Conservation (phyloP, 2,113 vertebrate genomes). For the Baryphthengus martii region DNA sequence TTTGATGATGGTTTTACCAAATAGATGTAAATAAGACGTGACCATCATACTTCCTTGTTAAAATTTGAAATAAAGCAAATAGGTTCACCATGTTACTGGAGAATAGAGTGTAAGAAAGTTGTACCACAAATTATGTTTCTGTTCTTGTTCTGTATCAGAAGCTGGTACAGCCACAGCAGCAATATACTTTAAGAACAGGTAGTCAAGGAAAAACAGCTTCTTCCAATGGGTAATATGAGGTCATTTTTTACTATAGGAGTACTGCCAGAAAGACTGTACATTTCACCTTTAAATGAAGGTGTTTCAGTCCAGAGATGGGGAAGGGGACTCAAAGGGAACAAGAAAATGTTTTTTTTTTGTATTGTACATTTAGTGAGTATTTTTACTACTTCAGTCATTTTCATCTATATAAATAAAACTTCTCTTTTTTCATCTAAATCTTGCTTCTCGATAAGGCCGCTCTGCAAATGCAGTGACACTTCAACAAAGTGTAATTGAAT, state of each 20-base stretch:
- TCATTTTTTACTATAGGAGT: background rate
- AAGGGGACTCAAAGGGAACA: background rate
- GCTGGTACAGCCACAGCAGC: background rate
- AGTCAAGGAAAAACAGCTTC: background rate
- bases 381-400: background rate
- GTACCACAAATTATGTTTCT: background rate
- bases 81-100: background rate
- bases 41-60: background rate
- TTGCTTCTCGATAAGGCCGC: background rate
- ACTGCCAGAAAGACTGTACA: background rate
- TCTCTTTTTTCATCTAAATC: background rate
- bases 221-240: background rate
- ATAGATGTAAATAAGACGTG: background rate
- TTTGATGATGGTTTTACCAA: background rate
- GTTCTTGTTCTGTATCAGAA: background rate
- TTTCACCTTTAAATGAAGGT: background rate
- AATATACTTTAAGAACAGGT: background rate
- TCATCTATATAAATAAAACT: slow-evolving; percentile 40
- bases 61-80: background rate
- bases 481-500: slow-evolving; percentile 35
- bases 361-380: background rate
- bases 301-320: background rate
- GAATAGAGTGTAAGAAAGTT: background rate
- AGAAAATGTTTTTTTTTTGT: background rate
- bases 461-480: slow-evolving; percentile 12